Evolutionary conservation across 2,797 vertebrate species (phyloP).

Genomic region (Phrynocephalus vlangalii): DNA sequence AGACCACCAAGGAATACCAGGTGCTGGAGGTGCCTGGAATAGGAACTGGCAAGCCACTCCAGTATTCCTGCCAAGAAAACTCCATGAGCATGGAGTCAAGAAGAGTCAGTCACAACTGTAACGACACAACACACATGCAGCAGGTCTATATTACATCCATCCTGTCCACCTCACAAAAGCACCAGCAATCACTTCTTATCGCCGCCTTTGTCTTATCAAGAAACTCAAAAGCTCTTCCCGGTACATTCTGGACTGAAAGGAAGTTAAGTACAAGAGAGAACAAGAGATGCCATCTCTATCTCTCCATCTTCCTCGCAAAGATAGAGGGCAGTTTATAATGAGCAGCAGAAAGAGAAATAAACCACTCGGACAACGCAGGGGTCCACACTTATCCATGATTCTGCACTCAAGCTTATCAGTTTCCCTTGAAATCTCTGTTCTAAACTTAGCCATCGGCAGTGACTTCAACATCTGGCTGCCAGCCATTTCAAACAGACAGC

Average conservation of each 20-base stretch:
- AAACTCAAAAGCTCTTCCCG: slow-evolving; percentile 66
- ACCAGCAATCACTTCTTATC: slow-evolving; percentile 62
- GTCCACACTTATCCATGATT: slow-evolving; percentile 82
- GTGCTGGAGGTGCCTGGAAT: no score
- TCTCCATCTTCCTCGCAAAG: slow-evolving; percentile 60
- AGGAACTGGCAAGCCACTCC: no score
- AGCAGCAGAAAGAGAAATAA: slow-evolving; percentile 80
- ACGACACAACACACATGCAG: not conserved
- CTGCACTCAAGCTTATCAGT: slow-evolving; percentile 81
- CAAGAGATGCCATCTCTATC: slow-evolving; percentile 66
- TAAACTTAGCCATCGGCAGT: slow-evolving; percentile 84
- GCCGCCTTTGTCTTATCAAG: slow-evolving; percentile 66
- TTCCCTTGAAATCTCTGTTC: slow-evolving; percentile 82
- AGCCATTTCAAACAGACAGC: slow-evolving; percentile 79
- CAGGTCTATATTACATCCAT: not conserved
- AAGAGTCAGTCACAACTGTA: no score
- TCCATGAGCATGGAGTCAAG: no score
- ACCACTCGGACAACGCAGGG: slow-evolving; percentile 76
- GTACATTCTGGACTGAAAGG: slow-evolving; percentile 65
- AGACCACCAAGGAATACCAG: no score
- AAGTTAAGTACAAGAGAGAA: slow-evolving; percentile 46
- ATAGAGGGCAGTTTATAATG: slow-evolving; percentile 79
- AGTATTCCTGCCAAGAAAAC: no score
- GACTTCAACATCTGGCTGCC: slow-evolving; percentile 80
- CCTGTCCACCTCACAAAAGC: no score